Evolutionary conservation across 2,113 vertebrate genomes (phyloP).

Genomic region (Pluvialis apricaria): DNA sequence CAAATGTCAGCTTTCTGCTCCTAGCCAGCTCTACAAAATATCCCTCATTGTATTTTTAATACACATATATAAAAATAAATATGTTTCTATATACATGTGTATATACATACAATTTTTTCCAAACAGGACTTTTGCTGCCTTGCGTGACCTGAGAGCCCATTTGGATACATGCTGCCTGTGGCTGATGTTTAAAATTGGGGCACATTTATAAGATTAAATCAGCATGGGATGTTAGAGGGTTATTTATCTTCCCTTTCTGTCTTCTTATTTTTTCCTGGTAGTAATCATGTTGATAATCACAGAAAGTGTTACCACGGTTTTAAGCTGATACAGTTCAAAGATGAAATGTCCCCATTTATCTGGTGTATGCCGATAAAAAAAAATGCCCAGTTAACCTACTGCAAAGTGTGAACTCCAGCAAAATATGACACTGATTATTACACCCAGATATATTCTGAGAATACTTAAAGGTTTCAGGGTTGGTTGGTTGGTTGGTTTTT

Average conservation of each 20-base stretch:
- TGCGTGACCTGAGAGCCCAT: background rate
- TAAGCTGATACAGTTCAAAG: background rate
- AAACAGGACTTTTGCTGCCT: background rate
- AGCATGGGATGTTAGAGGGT: background rate
- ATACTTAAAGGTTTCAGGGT: background rate
- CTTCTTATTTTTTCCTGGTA: background rate
- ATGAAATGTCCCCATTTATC: background rate
- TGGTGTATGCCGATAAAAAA: background rate
- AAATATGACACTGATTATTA: background rate
- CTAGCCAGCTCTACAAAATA: background rate
- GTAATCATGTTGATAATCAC: background rate
- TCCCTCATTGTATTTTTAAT: background rate
- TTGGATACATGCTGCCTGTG: background rate
- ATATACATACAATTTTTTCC: background rate
- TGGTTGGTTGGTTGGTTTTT: rapidly evolving
- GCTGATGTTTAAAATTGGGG: background rate
- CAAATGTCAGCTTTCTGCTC: background rate
- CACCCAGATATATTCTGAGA: background rate
- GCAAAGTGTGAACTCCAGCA: background rate
- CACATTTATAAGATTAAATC: background rate
- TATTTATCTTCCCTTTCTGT: background rate
- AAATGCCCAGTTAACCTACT: background rate
- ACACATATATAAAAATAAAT: background rate
- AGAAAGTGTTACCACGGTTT: background rate
- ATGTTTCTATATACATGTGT: background rate